Conservation (phyloP, 2,888 invertebrate species). For the Himalopsyche kuldschensis region DNA sequence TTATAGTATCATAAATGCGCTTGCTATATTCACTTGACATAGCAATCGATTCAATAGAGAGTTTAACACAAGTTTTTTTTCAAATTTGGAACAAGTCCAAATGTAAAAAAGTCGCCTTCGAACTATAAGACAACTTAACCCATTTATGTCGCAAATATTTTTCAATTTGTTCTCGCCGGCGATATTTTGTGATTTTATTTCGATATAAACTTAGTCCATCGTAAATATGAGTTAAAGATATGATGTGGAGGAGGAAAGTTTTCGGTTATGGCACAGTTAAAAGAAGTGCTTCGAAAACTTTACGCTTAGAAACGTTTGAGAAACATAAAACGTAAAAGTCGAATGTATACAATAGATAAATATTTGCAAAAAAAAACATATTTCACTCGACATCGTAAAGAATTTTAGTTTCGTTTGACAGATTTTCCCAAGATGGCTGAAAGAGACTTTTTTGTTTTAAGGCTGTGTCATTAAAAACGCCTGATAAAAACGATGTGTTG, state of each 20-base stretch:
- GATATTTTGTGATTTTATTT: background rate
- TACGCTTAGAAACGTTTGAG: background rate
- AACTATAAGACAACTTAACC: slow-evolving; percentile 18
- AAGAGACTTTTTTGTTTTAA: no score
- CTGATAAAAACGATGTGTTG: no score
- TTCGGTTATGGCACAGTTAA: background rate
- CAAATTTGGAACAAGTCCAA: background rate
- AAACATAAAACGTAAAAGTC: background rate
- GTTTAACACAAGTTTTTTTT: background rate
- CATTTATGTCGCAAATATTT: background rate
- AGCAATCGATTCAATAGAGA: background rate
- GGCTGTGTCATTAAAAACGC: no score
- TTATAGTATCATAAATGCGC: no score
- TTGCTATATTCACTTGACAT: background rate
- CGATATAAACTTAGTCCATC: background rate
- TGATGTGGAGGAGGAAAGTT: background rate
- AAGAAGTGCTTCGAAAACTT: background rate
- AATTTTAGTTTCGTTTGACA: no score
- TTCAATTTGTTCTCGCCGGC: background rate
- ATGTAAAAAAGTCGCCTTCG: slow-evolving; percentile 1
- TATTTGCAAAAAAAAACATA: no score
- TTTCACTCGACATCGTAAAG: no score
- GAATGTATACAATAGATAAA: no score
- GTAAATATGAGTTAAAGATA: background rate
- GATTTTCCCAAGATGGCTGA: no score